Base-by-base conservation (phyloP, 1,140 invertebrate genomes). In the Drosophila rhopaloa region DNA sequence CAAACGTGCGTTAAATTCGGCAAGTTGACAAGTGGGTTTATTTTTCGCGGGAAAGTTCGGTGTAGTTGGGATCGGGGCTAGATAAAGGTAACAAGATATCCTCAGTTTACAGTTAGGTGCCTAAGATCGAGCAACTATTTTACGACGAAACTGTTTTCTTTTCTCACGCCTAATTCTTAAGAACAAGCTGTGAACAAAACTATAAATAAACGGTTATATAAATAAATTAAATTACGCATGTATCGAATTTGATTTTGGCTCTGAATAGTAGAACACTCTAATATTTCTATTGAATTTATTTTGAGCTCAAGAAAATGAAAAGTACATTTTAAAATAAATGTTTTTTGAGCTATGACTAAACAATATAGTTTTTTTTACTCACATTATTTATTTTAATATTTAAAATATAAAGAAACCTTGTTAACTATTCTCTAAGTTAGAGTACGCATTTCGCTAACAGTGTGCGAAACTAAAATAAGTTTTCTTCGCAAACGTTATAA, bases 1-100 rank as follows among this genome's bases (percentile, higher is more conserved):
- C 40, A 60, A 85, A 74, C 74, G 77, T 85, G 77, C 83, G 78
- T 85, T 65, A 85, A 65, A 81, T 85, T 85, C 85, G 51, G 65
- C 75, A 55, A 19, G 35, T 47, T 46, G 16, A 38, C 40, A 46
- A 56, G 61, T 41, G 16, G 51, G 37, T 5, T 27, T 44, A 8
- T 43, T 50, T 51, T 27, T 11, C 16, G 19, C 70, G 53, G 43
- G 62, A 55, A 73, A 60, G 48, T 57, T 80, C 57, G 24, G 10
- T 41, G 24, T 8, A 55, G 37, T 19, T 61, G 60, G n/a, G 53
- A 55, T 66, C 46, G n/a, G 4, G 56, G 51, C 38, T 61, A 66
- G 79, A 78, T 73, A 68, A 68, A 82, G 24, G 37, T 66, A 47
- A 35, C 41, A 37, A 48, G 70, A 82, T 83, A 76, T 29, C 13